Evolutionary conservation across 2,888 invertebrate species (phyloP).

Genomic region (Mesochorus sp.): DNA sequence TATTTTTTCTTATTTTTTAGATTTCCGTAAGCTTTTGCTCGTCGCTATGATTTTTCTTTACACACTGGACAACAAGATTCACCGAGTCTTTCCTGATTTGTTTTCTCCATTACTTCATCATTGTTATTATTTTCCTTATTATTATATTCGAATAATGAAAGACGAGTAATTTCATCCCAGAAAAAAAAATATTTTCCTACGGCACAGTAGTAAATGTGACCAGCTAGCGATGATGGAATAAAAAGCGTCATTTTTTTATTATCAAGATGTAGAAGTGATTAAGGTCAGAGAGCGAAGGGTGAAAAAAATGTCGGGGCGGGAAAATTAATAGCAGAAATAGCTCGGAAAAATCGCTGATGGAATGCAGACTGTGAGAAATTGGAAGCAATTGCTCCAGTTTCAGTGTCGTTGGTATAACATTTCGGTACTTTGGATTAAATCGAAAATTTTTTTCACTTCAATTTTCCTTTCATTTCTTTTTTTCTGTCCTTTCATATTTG

Average conservation of each 20-base stretch:
- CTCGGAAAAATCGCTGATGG: constrained; percentile 34
- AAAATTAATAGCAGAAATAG: constrained; percentile 38
- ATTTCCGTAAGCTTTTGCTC: no score
- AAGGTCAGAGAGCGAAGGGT: not conserved
- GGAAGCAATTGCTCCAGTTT: constrained; percentile 10
- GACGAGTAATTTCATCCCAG: no score
- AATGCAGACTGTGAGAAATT: constrained; percentile 29
- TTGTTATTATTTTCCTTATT: no score
- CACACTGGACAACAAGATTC: no score
- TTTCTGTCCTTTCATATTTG: constrained; percentile 40
- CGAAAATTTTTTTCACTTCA: not conserved
- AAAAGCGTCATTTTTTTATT: not conserved
- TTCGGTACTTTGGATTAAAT: not conserved
- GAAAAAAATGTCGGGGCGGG: constrained; percentile 6
- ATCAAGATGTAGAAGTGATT: not conserved
- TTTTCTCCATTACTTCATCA: no score
- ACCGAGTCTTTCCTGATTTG: no score
- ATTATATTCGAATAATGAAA: no score
- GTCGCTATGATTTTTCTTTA: no score
- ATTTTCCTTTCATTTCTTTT: not conserved
- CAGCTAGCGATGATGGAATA: not conserved
- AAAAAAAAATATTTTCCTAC: no score
- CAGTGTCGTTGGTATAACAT: not conserved
- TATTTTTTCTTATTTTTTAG: no score
- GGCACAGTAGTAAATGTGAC: no score